Evolutionary conservation across 2,888 invertebrate genomes (phyloP).

Genomic region (Drosophila robusta): DNA sequence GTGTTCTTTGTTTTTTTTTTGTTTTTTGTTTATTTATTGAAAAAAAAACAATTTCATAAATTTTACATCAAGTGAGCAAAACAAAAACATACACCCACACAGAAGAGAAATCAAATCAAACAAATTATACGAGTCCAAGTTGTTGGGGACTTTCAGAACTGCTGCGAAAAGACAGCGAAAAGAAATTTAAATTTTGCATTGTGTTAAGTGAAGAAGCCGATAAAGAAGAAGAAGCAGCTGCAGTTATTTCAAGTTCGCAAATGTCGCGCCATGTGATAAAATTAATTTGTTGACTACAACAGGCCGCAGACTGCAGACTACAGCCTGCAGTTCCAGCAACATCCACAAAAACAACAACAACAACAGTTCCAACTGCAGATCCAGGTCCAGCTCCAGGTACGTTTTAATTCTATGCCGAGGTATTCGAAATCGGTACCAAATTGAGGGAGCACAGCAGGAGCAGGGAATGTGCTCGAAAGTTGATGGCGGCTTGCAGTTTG

Average conservation of each 20-base stretch:
- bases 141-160: not conserved
- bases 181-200: not conserved
- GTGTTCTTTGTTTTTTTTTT: conserved; percentile 11
- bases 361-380: not conserved
- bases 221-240: not conserved
- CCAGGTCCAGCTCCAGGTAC: conserved; percentile 39
- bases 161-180: not conserved
- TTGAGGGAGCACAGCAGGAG: not conserved
- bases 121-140: not conserved
- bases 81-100: not conserved
- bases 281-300: conserved; percentile 20
- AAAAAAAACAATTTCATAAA: not conserved
- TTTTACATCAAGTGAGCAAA: conserved; percentile 9
- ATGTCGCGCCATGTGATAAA: conserved; percentile 55
- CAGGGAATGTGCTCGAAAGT: conserved; percentile 30
- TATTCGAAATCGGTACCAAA: conserved; percentile 7
- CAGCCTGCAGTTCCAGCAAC: conserved; percentile 14
- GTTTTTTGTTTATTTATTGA: conserved; percentile 18
- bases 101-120: not conserved
- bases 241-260: conserved; percentile 19
- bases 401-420: conserved; percentile 24
- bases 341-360: conserved; percentile 5
- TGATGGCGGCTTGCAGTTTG: conserved; percentile 15
- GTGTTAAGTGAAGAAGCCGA: not conserved
- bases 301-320: not conserved